These are phyloP conservation scores for Candoia aspera DNA, from an alignment of 2,113 vertebrate species.

Conservation along the genomic window DNA sequence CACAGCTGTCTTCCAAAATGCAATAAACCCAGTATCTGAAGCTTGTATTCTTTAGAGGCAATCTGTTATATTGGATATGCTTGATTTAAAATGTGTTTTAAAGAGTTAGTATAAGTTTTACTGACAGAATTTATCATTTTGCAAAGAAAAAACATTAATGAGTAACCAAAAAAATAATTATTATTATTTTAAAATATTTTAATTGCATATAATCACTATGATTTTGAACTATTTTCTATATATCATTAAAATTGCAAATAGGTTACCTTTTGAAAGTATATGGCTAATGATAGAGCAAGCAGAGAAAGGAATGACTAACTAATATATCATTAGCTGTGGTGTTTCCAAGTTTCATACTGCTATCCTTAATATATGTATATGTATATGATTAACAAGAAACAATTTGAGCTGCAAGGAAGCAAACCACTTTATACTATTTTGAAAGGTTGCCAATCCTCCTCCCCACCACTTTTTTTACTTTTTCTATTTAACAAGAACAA, in stretches of 20 bases:
- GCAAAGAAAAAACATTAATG: not conserved
- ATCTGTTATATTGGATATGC: not conserved
- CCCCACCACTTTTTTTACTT: not conserved
- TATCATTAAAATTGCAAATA: not conserved
- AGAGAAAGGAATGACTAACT: not conserved
- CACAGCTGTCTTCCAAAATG: not conserved
- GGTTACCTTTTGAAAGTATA: not conserved
- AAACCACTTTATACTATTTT: not conserved
- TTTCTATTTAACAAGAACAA: not conserved
- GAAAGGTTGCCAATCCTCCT: not conserved
- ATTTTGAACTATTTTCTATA: not conserved
- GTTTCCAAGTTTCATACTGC: not conserved
- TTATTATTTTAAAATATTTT: not conserved
- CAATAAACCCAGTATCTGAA: slow-evolving; percentile 23
- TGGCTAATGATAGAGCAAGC: not conserved
- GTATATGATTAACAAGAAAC: not conserved
- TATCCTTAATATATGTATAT: not conserved
- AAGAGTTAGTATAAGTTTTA: not conserved
- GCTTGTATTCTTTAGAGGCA: not conserved
- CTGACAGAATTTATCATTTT: not conserved
- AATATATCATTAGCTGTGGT: not conserved
- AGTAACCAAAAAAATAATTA: not conserved
- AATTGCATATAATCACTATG: not conserved
- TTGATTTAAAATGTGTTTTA: not conserved
- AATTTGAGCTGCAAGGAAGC: not conserved